Conservation (phyloP, 1,140 invertebrate species). For the Palaemon carinicauda region DNA sequence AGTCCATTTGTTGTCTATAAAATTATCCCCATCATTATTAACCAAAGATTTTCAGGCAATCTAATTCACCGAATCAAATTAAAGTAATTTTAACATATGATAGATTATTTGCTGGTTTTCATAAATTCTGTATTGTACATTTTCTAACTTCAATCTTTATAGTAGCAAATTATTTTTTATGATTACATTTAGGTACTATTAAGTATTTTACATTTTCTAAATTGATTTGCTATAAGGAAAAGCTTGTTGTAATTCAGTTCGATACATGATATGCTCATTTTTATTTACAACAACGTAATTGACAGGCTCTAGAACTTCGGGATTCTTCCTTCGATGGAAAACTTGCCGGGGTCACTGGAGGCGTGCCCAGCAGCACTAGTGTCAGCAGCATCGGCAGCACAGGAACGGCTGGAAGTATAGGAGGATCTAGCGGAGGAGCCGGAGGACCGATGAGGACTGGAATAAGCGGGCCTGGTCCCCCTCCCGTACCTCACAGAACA, state of each 20-base stretch:
- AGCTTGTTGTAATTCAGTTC: not conserved
- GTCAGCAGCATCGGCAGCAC: not conserved
- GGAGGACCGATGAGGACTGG: slow-evolving; percentile 9
- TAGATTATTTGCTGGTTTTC: no score
- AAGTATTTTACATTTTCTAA: no score
- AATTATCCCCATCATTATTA: no score
- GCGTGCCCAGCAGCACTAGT: not conserved
- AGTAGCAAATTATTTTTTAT: no score
- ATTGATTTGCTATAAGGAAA: no score
- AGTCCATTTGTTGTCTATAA: no score
- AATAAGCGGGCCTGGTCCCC: not conserved
- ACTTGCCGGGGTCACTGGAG: not conserved
- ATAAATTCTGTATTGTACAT: no score
- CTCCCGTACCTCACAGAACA: slow-evolving; percentile 23
- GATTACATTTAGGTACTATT: no score
- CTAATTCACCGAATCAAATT: no score
- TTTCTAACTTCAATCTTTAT: no score
- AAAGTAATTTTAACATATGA: no score
- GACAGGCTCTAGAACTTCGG: slow-evolving; percentile 41
- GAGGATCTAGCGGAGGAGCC: not conserved
- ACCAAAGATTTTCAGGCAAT: no score
- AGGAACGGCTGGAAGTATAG: not conserved
- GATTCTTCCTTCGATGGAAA: slow-evolving; percentile 49
- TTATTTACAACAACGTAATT: not conserved
- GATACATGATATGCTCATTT: not conserved